Evolutionary conservation across 2,797 vertebrate species (phyloP).

Genomic region (Danio albolineatus): DNA sequence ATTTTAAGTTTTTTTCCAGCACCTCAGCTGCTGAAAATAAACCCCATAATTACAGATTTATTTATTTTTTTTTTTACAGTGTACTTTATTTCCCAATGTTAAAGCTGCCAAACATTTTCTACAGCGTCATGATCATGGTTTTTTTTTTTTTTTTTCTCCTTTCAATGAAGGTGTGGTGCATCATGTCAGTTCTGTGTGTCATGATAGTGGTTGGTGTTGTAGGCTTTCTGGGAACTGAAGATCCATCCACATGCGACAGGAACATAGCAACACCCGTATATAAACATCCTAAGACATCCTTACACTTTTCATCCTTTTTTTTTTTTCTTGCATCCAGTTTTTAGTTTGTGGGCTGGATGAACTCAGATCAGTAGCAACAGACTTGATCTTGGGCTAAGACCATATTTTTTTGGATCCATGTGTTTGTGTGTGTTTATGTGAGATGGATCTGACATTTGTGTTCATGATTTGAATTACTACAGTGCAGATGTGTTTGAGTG

Average conservation of each 20-base stretch:
- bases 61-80: too few species aligned
- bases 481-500: slow-evolving; percentile 41
- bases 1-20: too few species aligned
- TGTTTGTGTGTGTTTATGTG: slow-evolving; percentile 9
- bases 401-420: not conserved
- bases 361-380: not conserved
- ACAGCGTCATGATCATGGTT: not conserved
- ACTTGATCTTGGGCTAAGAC: not conserved
- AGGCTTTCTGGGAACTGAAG: not conserved
- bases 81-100: not conserved
- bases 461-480: slow-evolving; percentile 56
- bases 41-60: too few species aligned
- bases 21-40: too few species aligned
- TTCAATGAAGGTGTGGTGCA: slow-evolving; percentile 38
- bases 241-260: not conserved
- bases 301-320: not conserved
- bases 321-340: not conserved
- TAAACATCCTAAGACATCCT: not conserved
- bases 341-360: not conserved
- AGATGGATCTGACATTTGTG: slow-evolving; percentile 45
- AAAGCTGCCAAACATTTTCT: not conserved
- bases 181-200: slow-evolving; percentile 40
- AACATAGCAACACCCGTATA: not conserved
- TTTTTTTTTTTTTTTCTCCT: slow-evolving; percentile 15
- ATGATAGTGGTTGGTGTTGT: slow-evolving; percentile 15